A percentile compares a stretch with the other conserved stretches of the same genome.
Conservation (phyloP, 2,797 vertebrate species). For the Galago senegalensis region DNA sequence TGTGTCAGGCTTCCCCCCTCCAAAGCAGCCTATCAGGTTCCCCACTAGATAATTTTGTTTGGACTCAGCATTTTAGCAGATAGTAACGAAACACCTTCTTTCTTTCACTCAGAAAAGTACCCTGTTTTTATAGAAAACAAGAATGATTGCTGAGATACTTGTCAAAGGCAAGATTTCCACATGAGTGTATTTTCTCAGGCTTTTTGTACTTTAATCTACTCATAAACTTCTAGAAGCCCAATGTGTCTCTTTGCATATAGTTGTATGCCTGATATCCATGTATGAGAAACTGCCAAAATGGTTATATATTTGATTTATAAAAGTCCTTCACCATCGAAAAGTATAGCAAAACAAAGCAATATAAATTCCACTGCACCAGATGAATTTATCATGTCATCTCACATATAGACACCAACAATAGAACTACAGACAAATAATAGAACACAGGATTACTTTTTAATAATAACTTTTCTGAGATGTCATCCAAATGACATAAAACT, state of each 20-base stretch:
- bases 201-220: slow-evolving; percentile 69
- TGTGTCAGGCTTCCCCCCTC: slow-evolving; percentile 64
- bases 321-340: slow-evolving; percentile 52
- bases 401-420: background rate
- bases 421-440: background rate
- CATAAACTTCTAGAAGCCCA: slow-evolving; percentile 15
- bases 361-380: background rate
- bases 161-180: slow-evolving; percentile 62
- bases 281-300: slow-evolving; percentile 20
- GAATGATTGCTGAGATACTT: slow-evolving; percentile 65
- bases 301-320: background rate
- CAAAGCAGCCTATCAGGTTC: slow-evolving; percentile 71
- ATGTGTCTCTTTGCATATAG: background rate
- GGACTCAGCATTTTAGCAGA: slow-evolving; percentile 76
- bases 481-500: background rate
- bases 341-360: background rate
- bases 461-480: background rate
- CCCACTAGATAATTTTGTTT: slow-evolving; percentile 78
- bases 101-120: slow-evolving; percentile 69
- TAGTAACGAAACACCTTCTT: slow-evolving; percentile 75
- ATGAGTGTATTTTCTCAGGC: slow-evolving; percentile 62
- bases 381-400: background rate
- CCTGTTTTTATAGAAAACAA: slow-evolving; percentile 80
- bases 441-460: slow-evolving; percentile 24
- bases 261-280: background rate